These are phyloP conservation scores for Drosophila fungiperda DNA, from an alignment of 2,888 invertebrate species.

Conservation along the genomic window DNA sequence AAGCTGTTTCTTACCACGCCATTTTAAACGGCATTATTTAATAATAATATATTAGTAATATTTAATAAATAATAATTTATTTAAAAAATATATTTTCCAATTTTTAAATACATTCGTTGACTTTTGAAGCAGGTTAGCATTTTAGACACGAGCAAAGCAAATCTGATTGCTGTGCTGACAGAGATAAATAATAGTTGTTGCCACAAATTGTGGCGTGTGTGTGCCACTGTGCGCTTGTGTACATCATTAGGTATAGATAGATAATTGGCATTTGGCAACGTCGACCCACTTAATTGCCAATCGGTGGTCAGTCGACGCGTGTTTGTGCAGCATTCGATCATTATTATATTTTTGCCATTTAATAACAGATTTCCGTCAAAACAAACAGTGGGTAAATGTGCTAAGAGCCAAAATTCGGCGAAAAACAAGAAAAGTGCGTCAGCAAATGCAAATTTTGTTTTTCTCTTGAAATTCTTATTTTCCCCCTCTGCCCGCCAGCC, in stretches of 20 bases:
- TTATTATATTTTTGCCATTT: constrained; percentile 44
- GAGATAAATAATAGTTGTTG: background rate
- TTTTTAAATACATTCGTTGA: background rate
- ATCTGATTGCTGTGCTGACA: background rate
- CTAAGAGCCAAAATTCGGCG: constrained; percentile 22
- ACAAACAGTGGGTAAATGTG: constrained; percentile 49
- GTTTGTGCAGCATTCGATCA: constrained; percentile 53
- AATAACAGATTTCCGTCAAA: constrained; percentile 69
- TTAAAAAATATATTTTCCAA: background rate
- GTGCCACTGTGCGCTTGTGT: background rate
- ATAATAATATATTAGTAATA: too few relatives aligned
- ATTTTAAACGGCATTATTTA: background rate
- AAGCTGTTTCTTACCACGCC: background rate
- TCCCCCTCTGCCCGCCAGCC: constrained; percentile 1
- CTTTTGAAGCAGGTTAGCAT: background rate
- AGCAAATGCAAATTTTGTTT: constrained; percentile 63
- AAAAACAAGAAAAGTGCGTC: constrained; percentile 64
- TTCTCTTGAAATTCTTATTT: constrained; percentile 28
- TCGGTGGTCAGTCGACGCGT: constrained; percentile 42
- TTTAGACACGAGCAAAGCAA: background rate
- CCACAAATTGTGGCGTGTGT: background rate
- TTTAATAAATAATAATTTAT: too few relatives aligned
- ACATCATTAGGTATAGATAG: background rate
- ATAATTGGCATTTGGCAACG: constrained; percentile 34
- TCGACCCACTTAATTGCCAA: constrained; percentile 63